Evolutionary conservation across 1,140 invertebrate species (phyloP).

Genomic region (Caenorhabditis brenneri): DNA sequence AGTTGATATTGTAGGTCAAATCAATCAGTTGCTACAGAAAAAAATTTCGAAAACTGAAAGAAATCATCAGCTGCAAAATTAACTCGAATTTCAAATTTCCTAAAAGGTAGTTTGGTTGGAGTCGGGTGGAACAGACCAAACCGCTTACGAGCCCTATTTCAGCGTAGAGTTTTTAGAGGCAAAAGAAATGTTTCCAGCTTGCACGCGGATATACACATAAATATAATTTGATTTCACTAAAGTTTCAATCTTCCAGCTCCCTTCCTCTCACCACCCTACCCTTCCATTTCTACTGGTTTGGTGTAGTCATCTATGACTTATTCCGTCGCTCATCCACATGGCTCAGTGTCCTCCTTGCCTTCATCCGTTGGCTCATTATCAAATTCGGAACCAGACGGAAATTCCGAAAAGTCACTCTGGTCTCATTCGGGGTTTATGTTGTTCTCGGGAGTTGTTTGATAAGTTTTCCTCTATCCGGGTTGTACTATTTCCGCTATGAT

Average conservation of each 20-base stretch:
- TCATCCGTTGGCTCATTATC: not conserved
- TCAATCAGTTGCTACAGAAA: too few species aligned
- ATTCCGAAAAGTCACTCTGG: not conserved
- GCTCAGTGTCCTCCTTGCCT: not conserved
- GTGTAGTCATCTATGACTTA: not conserved
- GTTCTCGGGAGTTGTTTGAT: not conserved
- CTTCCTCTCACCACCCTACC: not conserved
- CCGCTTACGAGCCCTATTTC: too few species aligned
- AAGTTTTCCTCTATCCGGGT: not conserved
- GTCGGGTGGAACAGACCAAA: too few species aligned
- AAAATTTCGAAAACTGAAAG: too few species aligned
- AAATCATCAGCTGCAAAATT: too few species aligned
- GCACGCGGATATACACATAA: too few species aligned
- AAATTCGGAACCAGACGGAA: not conserved
- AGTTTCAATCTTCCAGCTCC: not conserved
- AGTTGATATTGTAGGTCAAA: too few species aligned
- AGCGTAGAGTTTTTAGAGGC: too few species aligned
- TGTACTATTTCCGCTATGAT: not conserved
- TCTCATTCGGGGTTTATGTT: not conserved
- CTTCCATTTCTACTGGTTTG: not conserved
- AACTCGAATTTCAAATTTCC: too few species aligned
- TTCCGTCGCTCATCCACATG: not conserved
- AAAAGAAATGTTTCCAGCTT: too few species aligned
- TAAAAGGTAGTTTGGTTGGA: too few species aligned
- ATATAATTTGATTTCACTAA: too few species aligned